Evolutionary conservation across 2,888 invertebrate species (phyloP).

Genomic region (Timandra comae): DNA sequence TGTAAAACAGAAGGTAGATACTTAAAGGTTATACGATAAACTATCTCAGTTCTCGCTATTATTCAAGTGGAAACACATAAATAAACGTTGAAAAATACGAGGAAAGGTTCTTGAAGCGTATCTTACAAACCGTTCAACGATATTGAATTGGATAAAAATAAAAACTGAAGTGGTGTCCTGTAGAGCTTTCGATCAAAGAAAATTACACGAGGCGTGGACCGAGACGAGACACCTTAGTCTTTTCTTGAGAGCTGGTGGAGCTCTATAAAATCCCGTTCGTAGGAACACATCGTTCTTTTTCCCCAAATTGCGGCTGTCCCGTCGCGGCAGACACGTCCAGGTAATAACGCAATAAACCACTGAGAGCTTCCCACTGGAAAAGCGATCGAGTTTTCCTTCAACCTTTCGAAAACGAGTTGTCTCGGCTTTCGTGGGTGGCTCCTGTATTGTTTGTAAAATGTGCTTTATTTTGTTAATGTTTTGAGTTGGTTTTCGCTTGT

Average conservation of each 20-base stretch:
- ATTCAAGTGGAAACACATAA: conserved; percentile 23
- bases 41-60: conserved; percentile 23
- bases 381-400: conserved; percentile 74
- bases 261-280: conserved; percentile 69
- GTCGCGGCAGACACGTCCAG: conserved; percentile 71
- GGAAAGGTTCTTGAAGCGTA: conserved; percentile 32
- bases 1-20: conserved; percentile 10
- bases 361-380: conserved; percentile 73
- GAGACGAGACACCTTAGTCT: conserved; percentile 43
- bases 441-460: conserved; percentile 38
- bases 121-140: conserved; percentile 45
- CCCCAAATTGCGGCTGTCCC: conserved; percentile 72
- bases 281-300: conserved; percentile 72
- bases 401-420: conserved; percentile 70
- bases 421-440: conserved; percentile 47
- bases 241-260: conserved; percentile 50
- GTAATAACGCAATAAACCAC: conserved; percentile 77
- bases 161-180: conserved; percentile 54
- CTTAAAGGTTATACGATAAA: conserved; percentile 19
- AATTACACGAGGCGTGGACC: conserved; percentile 58
- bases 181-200: conserved; percentile 69
- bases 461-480: conserved; percentile 46
- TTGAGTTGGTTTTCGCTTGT: conserved; percentile 45
- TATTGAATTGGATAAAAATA: conserved; percentile 67
- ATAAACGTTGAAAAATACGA: conserved; percentile 24